Evolutionary conservation across 2,113 vertebrate genomes (phyloP), one percentile per base, ranked within the genome.

Genomic region (Heliornis fulica): DNA sequence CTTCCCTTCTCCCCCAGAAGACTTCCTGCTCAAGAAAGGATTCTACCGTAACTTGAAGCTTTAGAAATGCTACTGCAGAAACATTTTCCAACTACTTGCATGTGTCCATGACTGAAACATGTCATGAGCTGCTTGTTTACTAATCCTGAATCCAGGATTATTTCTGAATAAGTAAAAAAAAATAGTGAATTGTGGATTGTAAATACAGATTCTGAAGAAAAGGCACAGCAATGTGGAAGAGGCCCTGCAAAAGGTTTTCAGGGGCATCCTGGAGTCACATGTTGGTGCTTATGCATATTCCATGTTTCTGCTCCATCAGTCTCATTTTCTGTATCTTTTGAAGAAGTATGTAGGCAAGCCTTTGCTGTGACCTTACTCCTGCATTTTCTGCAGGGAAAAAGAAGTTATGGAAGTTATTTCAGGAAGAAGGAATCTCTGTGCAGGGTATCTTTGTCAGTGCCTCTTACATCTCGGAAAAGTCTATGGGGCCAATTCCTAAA

Each of bases 271-370:
- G 50, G 13, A 43, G n/a, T 26, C 8, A 0, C 5, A 10, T 41
- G 20, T 17, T 64, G 22, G 25, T 83, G 38, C 46, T 31, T 8
- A 28, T 4, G 26, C 8, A 16, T 18, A 9, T 7, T 64, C 40
- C 0, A 0, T 23, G 18, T 31, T 79, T 63, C 14, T 22, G 57
- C 22, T 57, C 20, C 5, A 22, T 70, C 34, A 7, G 2, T 61
- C 29, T n/a, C 2, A 0, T 6, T 63, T 59, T 79, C 43, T 60
- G 11, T 54, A 21, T 54, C 28, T 79, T 66, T 19, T 74, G 56
- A 70, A 43, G 82, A 54, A 38, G 0, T 2, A 43, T 7, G 11
- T 45, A 57, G 70, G 14, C 18, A 25, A 61, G 26, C 11, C 41
- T 90, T 90, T 82, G n/a, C 20, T 21, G 8, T 59, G 51, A 71